Evolutionary conservation across 2,113 vertebrate genomes (phyloP), one percentile per base, ranked within the genome.

Genomic region (Collichthys lucidus): DNA sequence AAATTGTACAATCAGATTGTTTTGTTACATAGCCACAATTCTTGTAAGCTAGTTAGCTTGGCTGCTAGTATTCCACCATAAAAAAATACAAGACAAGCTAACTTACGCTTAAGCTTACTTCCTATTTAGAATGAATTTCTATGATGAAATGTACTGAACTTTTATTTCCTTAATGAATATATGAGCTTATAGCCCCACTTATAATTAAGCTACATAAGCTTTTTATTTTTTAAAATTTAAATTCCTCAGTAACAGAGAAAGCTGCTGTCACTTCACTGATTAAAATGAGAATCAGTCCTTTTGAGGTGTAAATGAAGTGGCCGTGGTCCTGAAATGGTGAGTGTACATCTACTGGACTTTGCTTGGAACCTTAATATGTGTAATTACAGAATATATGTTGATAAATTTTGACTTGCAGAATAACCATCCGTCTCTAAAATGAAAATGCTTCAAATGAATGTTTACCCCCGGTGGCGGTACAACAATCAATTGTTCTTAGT

Each of bases 311-410:
- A 16, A 53, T 44, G 0, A 56, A 31, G 35, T 59, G 46, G 2
- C 7, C n/a, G 15, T 24, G 4, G 29, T 70, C 50, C 29, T 50
- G 12, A 70, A 67, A 59, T n/a, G 3, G 29, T 59, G 42, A 1
- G 5, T 11, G 68, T 64, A 17, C 62, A 26, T 73, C 29, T 59
- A 29, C 69, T 66, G 19, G 42, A 67, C 70, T 66, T 59, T 42
- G 12, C 62, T 11, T 42, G n/a, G 10, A 3, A 52, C 11, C 49
- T 26, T n/a, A 17, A 44, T 71, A 11, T 22, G 65, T 70, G 8
- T 59, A 16, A 65, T 52, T 44, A 44, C 53, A 44, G 20, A 20
- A 22, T 19, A 49, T 49, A n/a, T 52, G 19, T 24, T 10, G 4
- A 2, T 24, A 52, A 53, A 40, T 50, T 77, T 16, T 62, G 20